Evolutionary conservation across 2,797 vertebrate species (phyloP).

Genomic region (Acropternis orthonyx): DNA sequence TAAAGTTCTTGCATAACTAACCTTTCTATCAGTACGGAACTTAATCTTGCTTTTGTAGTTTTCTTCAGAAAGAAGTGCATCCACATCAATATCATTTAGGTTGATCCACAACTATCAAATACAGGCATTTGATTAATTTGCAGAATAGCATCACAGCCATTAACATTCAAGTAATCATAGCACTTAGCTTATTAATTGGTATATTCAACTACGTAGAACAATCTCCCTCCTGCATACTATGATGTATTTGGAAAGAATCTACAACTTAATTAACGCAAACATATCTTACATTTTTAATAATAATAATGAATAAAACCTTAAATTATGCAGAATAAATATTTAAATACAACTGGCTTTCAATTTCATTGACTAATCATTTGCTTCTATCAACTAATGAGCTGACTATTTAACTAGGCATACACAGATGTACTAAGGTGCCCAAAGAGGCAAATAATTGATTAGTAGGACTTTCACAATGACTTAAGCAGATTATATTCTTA

Average conservation of each 20-base stretch:
- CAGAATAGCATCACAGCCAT: background rate
- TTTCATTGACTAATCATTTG: background rate
- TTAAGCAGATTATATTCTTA: slow-evolving; percentile 20
- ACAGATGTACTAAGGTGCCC: background rate
- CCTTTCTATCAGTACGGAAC: background rate
- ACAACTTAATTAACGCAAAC: background rate
- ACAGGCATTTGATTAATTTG: background rate
- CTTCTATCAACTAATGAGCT: background rate
- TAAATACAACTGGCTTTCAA: background rate
- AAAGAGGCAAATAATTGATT: background rate
- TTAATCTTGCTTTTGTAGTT: background rate
- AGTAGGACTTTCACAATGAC: background rate
- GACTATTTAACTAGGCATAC: background rate
- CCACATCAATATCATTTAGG: background rate
- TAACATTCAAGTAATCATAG: background rate
- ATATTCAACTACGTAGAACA: background rate
- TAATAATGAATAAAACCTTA: background rate
- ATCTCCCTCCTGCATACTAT: background rate
- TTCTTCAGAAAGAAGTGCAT: background rate
- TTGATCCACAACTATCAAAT: background rate
- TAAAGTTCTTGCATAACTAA: background rate
- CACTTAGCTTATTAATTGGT: background rate
- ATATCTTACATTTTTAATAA: background rate
- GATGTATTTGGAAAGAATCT: background rate
- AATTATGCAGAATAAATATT: background rate